A percentile compares a stretch with the other conserved stretches of the same genome.
Conservation (phyloP, 2,797 vertebrate species). For the Hippoglossus hippoglossus region DNA sequence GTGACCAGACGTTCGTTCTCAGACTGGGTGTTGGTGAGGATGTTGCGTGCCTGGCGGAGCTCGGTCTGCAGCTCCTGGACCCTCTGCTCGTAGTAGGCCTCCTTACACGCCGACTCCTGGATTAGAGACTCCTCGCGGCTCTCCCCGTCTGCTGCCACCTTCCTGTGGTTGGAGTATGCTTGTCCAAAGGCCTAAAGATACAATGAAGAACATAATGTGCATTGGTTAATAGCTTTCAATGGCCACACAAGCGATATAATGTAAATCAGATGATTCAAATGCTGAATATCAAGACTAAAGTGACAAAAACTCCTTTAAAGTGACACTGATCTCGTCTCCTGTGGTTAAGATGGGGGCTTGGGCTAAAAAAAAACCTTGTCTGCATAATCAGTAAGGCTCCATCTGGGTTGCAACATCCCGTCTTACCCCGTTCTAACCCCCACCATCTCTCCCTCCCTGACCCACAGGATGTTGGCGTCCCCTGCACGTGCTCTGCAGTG, state of each 20-base stretch:
- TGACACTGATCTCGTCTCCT: neutral
- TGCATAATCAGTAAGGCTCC: constrained; percentile 67
- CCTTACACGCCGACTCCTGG: constrained; percentile 95
- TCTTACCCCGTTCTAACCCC: neutral
- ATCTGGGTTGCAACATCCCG: constrained; percentile 69
- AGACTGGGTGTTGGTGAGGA: constrained; percentile 92
- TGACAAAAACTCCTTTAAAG: neutral
- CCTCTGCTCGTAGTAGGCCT: constrained; percentile 94
- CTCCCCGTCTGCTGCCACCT: constrained; percentile 95
- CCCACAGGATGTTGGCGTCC: constrained; percentile 38
- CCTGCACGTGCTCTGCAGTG: constrained; percentile 61
- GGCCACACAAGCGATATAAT: neutral
- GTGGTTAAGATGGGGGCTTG: constrained; percentile 12
- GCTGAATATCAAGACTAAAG: neutral
- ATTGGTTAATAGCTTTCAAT: neutral
- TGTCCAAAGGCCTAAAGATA: constrained; percentile 92
- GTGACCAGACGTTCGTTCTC: constrained; percentile 92
- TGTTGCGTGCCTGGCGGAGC: constrained; percentile 90
- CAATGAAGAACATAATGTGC: neutral
- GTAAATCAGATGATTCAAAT: neutral
- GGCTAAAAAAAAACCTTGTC: constrained; percentile 35
- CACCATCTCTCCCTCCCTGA: constrained; percentile 18
- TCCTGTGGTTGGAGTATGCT: constrained; percentile 95
- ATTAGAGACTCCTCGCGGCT: constrained; percentile 96
- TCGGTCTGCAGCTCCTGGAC: constrained; percentile 94